Conservation (phyloP, 2,113 vertebrate genomes). For the Hemicordylus capensis region DNA sequence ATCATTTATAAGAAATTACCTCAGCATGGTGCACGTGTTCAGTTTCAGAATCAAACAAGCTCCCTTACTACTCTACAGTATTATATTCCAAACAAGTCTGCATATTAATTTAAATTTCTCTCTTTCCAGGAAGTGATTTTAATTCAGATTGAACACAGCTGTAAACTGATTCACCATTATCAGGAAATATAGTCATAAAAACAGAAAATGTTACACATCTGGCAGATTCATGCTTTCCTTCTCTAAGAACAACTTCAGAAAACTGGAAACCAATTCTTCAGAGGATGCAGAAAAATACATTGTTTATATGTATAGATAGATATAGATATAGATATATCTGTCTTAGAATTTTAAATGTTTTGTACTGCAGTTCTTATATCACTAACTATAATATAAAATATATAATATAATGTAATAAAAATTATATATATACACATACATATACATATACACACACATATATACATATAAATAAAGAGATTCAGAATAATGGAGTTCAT, state of each 20-base stretch:
- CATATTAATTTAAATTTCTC: constrained; percentile 75
- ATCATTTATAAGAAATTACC: constrained; percentile 77
- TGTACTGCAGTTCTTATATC: constrained; percentile 16
- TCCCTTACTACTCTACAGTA: constrained; percentile 57
- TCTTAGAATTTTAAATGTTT: constrained; percentile 38
- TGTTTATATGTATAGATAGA: constrained; percentile 35
- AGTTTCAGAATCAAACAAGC: constrained; percentile 75
- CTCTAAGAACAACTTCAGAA: constrained; percentile 21
- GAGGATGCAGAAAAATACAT: constrained; percentile 43
- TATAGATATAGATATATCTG: no score
- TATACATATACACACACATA: no score
- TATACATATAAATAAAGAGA: no score
- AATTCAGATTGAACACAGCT: constrained; percentile 79
- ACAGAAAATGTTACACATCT: constrained; percentile 64
- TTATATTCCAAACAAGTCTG: constrained; percentile 69
- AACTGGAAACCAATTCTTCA: constrained; percentile 40
- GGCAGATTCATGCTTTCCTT: constrained; percentile 57
- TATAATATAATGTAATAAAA: no score
- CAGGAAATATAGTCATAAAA: constrained; percentile 68
- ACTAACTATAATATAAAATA: no score
- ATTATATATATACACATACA: no score
- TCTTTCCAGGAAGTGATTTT: constrained; percentile 78
- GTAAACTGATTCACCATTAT: constrained; percentile 66
- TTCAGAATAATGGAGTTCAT: background rate
- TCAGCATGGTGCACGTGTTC: constrained; percentile 66